Percentiles rank a stretch among this genome's conserved stretches.
Conservation (phyloP, 2,797 vertebrate species). For the Chiloscyllium punctatum region DNA sequence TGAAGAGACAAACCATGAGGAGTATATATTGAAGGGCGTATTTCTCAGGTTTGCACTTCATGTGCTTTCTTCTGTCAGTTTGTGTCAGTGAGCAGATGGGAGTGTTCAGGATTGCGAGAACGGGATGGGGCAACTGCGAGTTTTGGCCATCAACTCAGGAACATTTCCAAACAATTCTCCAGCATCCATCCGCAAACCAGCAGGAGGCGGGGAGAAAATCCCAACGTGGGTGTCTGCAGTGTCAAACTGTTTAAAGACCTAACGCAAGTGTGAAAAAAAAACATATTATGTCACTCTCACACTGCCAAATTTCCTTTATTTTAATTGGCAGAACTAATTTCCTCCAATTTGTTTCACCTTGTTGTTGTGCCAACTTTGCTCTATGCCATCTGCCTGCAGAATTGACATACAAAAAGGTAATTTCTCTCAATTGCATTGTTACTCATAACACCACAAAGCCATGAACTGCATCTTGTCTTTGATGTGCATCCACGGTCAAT, state of each 20-base stretch:
- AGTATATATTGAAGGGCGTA: neutral
- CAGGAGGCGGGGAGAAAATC: neutral
- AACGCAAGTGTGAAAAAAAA: neutral
- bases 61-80: neutral
- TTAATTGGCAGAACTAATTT: slow-evolving; percentile 1
- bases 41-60: neutral
- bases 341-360: neutral
- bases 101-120: neutral
- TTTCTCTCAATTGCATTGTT: neutral
- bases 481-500: neutral
- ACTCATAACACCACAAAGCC: neutral
- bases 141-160: neutral
- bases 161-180: neutral
- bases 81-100: neutral
- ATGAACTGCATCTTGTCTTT: neutral
- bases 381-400: neutral
- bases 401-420: neutral
- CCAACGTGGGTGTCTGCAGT: neutral
- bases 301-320: neutral
- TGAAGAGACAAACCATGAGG: neutral
- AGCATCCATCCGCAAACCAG: neutral
- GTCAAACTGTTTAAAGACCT: neutral
- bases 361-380: neutral
- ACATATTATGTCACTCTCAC: neutral
- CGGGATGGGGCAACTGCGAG: no score